Conservation (phyloP, 1,140 invertebrate species). For the Camponotus floridanus region DNA sequence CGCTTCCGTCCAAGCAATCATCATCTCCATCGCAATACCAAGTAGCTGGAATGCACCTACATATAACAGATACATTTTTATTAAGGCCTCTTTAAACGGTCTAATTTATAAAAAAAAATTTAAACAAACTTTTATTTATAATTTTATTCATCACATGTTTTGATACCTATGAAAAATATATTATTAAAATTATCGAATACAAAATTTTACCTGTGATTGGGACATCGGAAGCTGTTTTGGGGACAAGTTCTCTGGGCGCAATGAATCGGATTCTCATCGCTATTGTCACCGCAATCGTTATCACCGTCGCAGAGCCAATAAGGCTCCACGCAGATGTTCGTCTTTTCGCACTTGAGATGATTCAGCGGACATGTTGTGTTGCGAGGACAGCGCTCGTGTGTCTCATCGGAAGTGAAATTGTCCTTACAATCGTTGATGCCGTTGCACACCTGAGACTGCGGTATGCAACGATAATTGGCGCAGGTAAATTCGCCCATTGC, state of each 20-base stretch:
- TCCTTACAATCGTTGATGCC: conserved; percentile 98
- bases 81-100: not conserved
- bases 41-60: conserved; percentile 94
- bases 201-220: conserved; percentile 88
- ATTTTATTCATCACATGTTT: too few relatives aligned
- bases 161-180: too few relatives aligned
- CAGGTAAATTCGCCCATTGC: conserved; percentile 98
- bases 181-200: conserved; percentile 24
- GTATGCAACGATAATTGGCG: conserved; percentile 95
- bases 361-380: conserved; percentile 95
- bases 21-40: conserved; percentile 97
- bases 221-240: conserved; percentile 95
- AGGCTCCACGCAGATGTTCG: conserved; percentile 97
- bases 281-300: conserved; percentile 98
- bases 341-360: conserved; percentile 96
- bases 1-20: conserved; percentile 95
- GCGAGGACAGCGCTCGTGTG: conserved; percentile 93
- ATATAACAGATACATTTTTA: not conserved
- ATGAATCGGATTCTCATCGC: conserved; percentile 96
- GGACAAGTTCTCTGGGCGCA: conserved; percentile 96
- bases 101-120: too few relatives aligned
- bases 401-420: conserved; percentile 96
- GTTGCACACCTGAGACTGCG: conserved; percentile 95
- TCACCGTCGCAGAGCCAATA: conserved; percentile 98
- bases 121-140: too few relatives aligned